phyloP scores from a whole-genome alignment of 2,113 vertebrate genomes.

The Coturnix japonica region DNA sequence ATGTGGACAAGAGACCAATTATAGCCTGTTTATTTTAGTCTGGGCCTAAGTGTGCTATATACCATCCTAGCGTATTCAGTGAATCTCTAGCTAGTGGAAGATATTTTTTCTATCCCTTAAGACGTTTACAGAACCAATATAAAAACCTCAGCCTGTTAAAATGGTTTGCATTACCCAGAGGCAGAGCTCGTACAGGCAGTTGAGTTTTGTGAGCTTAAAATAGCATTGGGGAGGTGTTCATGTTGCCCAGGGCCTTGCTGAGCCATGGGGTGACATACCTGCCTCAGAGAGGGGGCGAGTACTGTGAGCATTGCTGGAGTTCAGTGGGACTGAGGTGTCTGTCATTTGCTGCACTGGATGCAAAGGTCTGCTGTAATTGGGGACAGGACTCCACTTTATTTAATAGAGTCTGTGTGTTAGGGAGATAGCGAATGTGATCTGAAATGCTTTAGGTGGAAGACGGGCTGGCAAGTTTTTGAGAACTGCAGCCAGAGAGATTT shows the following conservation, averaged over 20 bases:
- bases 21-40: slow-evolving; percentile 6
- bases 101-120: slow-evolving; percentile 24
- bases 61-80: neutral
- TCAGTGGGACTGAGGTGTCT: neutral
- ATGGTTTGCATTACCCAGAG: neutral
- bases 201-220: neutral
- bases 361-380: neutral
- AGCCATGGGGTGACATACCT: neutral
- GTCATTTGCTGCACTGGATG: neutral
- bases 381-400: neutral
- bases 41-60: neutral
- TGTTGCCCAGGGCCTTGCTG: neutral
- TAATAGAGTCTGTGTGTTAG: fast-evolving
- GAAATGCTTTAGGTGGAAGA: neutral
- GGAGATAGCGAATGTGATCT: fast-evolving
- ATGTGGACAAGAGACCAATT: slow-evolving; percentile 28
- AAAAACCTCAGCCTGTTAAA: neutral
- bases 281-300: neutral
- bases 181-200: neutral
- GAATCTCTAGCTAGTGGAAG: neutral
- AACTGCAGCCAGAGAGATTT: neutral
- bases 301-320: neutral
- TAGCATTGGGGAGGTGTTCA: neutral
- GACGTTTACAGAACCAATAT: neutral
- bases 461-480: neutral